Percentiles rank a stretch among this genome's conserved stretches.
These are phyloP conservation scores for Drosophila longiperda DNA, from an alignment of 2,888 invertebrate genomes.

Conservation along the genomic window DNA sequence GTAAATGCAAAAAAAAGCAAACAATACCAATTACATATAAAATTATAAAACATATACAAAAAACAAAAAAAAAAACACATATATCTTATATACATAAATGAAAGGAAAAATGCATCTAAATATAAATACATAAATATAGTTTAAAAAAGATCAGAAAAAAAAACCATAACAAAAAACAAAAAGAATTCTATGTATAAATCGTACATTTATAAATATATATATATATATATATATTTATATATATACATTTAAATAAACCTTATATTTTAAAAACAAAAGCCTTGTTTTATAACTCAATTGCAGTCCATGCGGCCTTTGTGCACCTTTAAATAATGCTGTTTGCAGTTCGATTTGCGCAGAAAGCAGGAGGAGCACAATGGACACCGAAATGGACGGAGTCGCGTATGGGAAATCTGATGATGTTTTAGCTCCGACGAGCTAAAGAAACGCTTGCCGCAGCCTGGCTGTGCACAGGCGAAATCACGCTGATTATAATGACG, in stretches of 20 bases:
- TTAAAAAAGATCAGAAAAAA: conserved; percentile 28
- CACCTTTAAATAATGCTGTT: conserved; percentile 76
- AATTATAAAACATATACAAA: conserved; percentile 39
- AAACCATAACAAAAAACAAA: conserved; percentile 33
- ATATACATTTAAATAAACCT: conserved; percentile 76
- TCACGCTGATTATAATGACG: conserved; percentile 77
- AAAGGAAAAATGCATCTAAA: conserved; percentile 38
- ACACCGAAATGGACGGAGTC: conserved; percentile 67
- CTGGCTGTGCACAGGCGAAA: conserved; percentile 62
- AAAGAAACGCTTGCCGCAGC: conserved; percentile 78
- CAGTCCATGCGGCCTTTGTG: conserved; percentile 46
- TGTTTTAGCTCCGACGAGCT: conserved; percentile 75
- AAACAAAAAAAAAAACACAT: conserved; percentile 33
- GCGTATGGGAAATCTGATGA: conserved; percentile 75
- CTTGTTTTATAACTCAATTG: conserved; percentile 11
- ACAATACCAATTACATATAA: conserved; percentile 51
- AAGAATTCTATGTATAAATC: conserved; percentile 67
- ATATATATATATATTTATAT: conserved; percentile 24
- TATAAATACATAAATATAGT: conserved; percentile 34
- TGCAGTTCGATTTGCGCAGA: conserved; percentile 73
- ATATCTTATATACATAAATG: conserved; percentile 59
- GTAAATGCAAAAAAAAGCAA: conserved; percentile 39
- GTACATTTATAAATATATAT: conserved; percentile 16
- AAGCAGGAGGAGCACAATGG: conserved; percentile 68
- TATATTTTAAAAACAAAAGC: conserved; percentile 53